Conservation (phyloP, 2,888 invertebrate genomes). For the Aleiodes leptofemur region DNA sequence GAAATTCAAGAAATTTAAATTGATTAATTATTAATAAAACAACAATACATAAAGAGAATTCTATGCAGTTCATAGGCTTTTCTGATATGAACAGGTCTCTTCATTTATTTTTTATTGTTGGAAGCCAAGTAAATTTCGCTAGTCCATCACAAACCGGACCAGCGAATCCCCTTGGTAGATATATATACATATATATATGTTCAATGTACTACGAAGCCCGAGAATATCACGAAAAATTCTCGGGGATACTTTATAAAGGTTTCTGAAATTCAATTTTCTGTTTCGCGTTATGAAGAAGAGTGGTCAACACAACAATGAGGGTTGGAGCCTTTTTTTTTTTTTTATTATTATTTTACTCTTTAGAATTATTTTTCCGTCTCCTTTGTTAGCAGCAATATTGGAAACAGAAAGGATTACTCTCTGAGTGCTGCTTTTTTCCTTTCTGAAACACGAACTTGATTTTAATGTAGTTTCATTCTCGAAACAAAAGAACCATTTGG, state of each 20-base stretch:
- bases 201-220: slow-evolving; percentile 70
- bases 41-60: slow-evolving; percentile 34
- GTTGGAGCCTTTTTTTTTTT: slow-evolving; percentile 36
- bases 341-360: slow-evolving; percentile 25
- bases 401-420: slow-evolving; percentile 45
- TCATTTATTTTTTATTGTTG: slow-evolving; percentile 36
- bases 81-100: slow-evolving; percentile 38
- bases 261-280: slow-evolving; percentile 62
- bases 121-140: slow-evolving; percentile 65
- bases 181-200: slow-evolving; percentile 42
- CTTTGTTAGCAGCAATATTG: slow-evolving; percentile 35
- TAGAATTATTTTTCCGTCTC: slow-evolving; percentile 35
- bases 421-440: slow-evolving; percentile 36
- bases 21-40: no score
- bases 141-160: slow-evolving; percentile 48
- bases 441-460: slow-evolving; percentile 43
- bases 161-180: slow-evolving; percentile 43
- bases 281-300: slow-evolving; percentile 17
- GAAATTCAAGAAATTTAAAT: no score
- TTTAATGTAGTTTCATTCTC: slow-evolving; percentile 43
- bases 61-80: slow-evolving; percentile 51
- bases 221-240: slow-evolving; percentile 62
- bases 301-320: slow-evolving; percentile 36
- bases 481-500: slow-evolving; percentile 36
- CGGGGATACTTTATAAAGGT: slow-evolving; percentile 63